phyloP scores from a whole-genome alignment of 2,113 vertebrate genomes.

The Leucoraja erinaceus region DNA sequence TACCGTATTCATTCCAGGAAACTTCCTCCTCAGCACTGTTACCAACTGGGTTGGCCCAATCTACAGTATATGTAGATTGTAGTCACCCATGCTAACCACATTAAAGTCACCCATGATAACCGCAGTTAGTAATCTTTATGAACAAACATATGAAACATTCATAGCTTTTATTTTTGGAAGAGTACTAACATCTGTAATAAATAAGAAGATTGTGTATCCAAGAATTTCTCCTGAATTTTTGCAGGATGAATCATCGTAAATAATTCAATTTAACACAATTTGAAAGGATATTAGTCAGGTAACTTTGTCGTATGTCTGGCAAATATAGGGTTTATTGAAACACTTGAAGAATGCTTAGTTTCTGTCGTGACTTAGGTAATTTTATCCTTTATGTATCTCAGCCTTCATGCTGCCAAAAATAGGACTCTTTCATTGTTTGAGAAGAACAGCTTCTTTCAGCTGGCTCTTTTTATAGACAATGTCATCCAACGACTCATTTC shows the following conservation, averaged over 20 bases:
- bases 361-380: neutral
- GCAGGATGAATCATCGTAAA: neutral
- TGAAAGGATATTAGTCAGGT: neutral
- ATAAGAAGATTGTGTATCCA: neutral
- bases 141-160: neutral
- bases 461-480: neutral
- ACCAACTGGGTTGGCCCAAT: too few relatives aligned
- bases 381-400: neutral
- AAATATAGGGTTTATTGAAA: neutral
- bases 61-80: too few relatives aligned
- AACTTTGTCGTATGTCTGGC: neutral
- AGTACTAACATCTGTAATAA: neutral
- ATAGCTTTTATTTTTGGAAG: neutral
- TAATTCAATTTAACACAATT: neutral
- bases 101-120: too few relatives aligned
- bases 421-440: neutral
- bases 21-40: too few relatives aligned
- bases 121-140: neutral
- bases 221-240: neutral
- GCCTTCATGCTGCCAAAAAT: neutral
- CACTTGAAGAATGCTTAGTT: neutral
- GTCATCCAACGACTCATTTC: neutral
- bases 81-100: too few relatives aligned
- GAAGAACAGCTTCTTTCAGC: neutral
- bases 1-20: too few relatives aligned